Evolutionary conservation across 92 coral and sea anemone species (phyloP).

Genomic region (Epizoanthus rinbou): DNA sequence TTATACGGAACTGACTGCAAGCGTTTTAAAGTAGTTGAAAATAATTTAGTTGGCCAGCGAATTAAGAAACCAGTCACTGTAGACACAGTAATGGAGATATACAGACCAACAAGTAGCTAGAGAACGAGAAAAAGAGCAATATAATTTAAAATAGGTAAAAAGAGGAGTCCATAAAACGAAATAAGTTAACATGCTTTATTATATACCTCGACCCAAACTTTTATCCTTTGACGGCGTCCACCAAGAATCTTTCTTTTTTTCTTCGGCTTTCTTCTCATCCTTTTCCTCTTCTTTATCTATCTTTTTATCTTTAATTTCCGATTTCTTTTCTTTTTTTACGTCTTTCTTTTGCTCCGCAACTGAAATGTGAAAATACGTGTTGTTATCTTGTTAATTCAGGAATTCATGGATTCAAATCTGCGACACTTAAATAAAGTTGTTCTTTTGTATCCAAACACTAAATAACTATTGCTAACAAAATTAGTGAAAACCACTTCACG

Average conservation of each 20-base stretch:
- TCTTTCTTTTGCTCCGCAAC: conserved; percentile 13
- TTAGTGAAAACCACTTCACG: no score
- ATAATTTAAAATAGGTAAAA: neutral
- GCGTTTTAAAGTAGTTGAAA: neutral
- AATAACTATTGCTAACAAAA: no score
- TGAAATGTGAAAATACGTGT: neutral
- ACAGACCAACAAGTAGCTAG: no score
- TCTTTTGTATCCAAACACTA: no score
- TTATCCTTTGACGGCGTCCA: conserved; percentile 69
- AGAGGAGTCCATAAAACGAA: neutral
- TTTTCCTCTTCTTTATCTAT: conserved; percentile 15
- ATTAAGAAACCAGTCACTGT: no score
- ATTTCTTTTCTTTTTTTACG: neutral
- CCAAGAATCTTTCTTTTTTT: conserved; percentile 72
- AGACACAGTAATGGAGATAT: no score
- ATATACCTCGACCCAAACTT: conserved; percentile 13
- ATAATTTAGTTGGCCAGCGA: neutral
- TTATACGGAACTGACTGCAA: neutral
- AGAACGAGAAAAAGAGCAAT: no score
- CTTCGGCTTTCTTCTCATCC: conserved; percentile 33
- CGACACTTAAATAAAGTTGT: no score
- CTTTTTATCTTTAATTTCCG: conserved; percentile 9
- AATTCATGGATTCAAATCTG: no score
- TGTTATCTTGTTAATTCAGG: neutral
- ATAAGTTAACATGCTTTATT: neutral